Evolutionary conservation across 2,113 vertebrate species (phyloP).

Genomic region (Ellobius talpinus): DNA sequence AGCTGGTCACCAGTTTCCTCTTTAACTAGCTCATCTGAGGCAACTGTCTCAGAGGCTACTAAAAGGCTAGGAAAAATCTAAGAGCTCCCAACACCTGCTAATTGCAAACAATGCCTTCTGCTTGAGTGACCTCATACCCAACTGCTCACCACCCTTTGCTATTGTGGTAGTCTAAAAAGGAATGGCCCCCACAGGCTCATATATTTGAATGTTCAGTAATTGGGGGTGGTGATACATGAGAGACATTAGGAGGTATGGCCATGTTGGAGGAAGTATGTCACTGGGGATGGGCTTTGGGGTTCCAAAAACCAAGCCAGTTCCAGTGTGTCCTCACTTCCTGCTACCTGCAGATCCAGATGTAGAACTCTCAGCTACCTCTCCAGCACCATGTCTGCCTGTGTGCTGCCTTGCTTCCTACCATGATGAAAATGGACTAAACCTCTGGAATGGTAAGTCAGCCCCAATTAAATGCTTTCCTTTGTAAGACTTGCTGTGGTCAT

Average conservation of each 20-base stretch:
- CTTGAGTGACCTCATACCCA: too few species aligned
- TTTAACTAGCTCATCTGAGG: background rate
- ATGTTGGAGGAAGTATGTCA: background rate
- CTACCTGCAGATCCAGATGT: background rate
- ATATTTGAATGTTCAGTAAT: background rate
- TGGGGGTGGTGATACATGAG: background rate
- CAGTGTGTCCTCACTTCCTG: background rate
- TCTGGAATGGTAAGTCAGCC: background rate
- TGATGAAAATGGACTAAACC: background rate
- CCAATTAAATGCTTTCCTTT: background rate
- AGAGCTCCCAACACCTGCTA: background rate
- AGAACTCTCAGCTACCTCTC: background rate
- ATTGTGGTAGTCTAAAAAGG: background rate
- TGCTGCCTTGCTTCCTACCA: background rate
- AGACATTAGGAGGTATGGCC: background rate
- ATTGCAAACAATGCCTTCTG: background rate
- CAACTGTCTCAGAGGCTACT: background rate
- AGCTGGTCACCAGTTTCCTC: background rate
- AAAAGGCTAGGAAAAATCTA: background rate
- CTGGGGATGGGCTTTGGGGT: background rate
- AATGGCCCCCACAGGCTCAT: background rate
- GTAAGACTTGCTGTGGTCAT: background rate
- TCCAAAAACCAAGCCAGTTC: background rate
- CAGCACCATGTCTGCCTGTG: background rate
- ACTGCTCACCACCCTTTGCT: background rate